Conservation (phyloP, 2,888 invertebrate species). For the Calliphora vomitoria region DNA sequence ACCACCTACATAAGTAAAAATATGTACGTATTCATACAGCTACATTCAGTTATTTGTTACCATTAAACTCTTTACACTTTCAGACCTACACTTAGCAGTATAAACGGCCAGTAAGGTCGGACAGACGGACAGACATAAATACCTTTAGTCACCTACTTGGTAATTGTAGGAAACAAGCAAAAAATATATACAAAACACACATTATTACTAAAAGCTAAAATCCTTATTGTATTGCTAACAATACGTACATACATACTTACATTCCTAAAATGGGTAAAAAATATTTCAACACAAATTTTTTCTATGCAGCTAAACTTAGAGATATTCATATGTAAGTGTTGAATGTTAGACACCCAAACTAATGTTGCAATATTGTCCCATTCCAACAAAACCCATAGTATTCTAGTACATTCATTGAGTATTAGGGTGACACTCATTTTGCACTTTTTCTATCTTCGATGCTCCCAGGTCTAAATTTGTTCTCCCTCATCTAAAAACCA, state of each 20-base stretch:
- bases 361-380: slow-evolving; percentile 2
- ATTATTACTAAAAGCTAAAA: slow-evolving; percentile 39
- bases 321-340: neutral
- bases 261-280: neutral
- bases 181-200: slow-evolving; percentile 12
- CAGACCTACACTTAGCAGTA: slow-evolving; percentile 29
- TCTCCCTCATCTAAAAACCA: no score
- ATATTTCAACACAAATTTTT: slow-evolving; percentile 18
- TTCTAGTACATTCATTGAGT: no score
- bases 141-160: slow-evolving; percentile 40
- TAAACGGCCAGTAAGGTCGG: neutral
- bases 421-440: no score
- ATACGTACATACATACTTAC: neutral
- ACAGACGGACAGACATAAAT: slow-evolving; percentile 47
- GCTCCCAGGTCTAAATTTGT: no score
- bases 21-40: slow-evolving; percentile 28
- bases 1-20: slow-evolving; percentile 50
- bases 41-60: slow-evolving; percentile 60
- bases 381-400: slow-evolving; percentile 7
- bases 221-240: slow-evolving; percentile 7
- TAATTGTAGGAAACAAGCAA: slow-evolving; percentile 47
- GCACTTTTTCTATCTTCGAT: no score
- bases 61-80: slow-evolving; percentile 69
- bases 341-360: neutral
- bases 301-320: neutral